Evolutionary conservation across 2,888 invertebrate species (phyloP).

Genomic region (Agrotis puta): DNA sequence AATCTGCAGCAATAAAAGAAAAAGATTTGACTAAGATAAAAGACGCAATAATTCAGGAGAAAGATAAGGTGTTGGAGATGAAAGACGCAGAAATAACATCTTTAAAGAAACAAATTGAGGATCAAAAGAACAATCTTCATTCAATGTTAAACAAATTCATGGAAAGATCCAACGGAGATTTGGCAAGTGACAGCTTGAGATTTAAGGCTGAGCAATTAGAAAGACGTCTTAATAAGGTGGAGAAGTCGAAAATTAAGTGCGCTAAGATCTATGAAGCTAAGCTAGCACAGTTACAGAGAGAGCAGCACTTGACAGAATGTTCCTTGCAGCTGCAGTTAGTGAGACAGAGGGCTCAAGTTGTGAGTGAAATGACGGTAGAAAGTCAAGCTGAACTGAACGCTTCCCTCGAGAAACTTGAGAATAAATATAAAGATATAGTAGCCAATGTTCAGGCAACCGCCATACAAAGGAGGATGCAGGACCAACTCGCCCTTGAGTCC

Average conservation of each 20-base stretch:
- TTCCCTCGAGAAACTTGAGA: conserved; percentile 83
- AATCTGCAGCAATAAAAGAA: conserved; percentile 66
- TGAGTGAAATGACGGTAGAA: conserved; percentile 80
- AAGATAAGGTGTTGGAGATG: conserved; percentile 74
- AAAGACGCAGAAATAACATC: conserved; percentile 78
- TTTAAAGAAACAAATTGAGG: conserved; percentile 75
- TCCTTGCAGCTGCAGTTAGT: conserved; percentile 83
- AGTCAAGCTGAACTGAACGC: conserved; percentile 79
- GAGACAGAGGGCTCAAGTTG: conserved; percentile 81
- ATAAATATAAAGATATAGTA: conserved; percentile 85
- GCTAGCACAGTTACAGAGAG: conserved; percentile 79
- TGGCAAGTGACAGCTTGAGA: conserved; percentile 66
- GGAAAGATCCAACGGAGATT: conserved; percentile 72
- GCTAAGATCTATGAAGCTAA: conserved; percentile 79
- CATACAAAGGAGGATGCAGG: conserved; percentile 84
- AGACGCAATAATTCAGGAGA: conserved; percentile 73
- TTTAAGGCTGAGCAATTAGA: conserved; percentile 77
- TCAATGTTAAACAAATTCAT: conserved; percentile 73
- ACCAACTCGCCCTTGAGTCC: conserved; percentile 83
- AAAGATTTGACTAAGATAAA: conserved; percentile 66
- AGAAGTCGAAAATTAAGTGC: conserved; percentile 80
- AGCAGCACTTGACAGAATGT: conserved; percentile 83
- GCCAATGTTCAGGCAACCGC: conserved; percentile 86
- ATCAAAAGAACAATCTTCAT: conserved; percentile 76
- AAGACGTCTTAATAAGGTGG: conserved; percentile 80